Conservation (phyloP, 2,797 vertebrate genomes). For the Triplophysa bombifrons region DNA sequence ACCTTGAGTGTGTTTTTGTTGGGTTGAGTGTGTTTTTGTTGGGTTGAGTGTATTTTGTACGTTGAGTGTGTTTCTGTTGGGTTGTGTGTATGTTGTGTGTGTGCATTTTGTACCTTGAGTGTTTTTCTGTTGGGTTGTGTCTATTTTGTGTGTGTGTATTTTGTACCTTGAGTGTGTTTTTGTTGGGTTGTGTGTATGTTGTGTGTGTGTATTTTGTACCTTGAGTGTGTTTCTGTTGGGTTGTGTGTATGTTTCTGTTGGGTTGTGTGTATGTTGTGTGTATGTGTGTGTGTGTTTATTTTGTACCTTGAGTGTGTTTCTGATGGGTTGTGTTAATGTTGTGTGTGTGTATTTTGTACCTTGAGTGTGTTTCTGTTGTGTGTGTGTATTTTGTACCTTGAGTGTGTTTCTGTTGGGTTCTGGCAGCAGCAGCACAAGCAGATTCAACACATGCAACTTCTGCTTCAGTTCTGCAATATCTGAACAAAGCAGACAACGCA, state of each 20-base stretch:
- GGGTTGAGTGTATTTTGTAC: constrained; percentile 62
- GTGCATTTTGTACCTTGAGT: too few species aligned
- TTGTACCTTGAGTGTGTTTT: constrained; percentile 78
- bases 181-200: background rate
- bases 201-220: constrained; percentile 65
- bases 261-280: constrained; percentile 56
- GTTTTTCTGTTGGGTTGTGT: too few species aligned
- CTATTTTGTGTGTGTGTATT: background rate
- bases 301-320: constrained; percentile 78
- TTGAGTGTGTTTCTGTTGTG: constrained; percentile 85
- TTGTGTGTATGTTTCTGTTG: background rate
- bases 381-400: constrained; percentile 77
- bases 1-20: too few species aligned
- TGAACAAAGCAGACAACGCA: constrained; percentile 56
- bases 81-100: too few species aligned
- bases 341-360: constrained; percentile 65
- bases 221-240: constrained; percentile 84
- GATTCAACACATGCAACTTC: constrained; percentile 88
- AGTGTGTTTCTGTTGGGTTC: constrained; percentile 89
- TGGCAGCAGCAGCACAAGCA: constrained; percentile 87
- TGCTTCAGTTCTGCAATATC: constrained; percentile 87
- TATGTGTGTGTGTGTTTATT: background rate
- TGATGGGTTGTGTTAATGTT: background rate
- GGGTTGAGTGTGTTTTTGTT: constrained; percentile 80
- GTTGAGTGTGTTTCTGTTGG: too few species aligned